Evolutionary conservation across 2,113 vertebrate genomes (phyloP).

Genomic region (Orthonyx spaldingii): DNA sequence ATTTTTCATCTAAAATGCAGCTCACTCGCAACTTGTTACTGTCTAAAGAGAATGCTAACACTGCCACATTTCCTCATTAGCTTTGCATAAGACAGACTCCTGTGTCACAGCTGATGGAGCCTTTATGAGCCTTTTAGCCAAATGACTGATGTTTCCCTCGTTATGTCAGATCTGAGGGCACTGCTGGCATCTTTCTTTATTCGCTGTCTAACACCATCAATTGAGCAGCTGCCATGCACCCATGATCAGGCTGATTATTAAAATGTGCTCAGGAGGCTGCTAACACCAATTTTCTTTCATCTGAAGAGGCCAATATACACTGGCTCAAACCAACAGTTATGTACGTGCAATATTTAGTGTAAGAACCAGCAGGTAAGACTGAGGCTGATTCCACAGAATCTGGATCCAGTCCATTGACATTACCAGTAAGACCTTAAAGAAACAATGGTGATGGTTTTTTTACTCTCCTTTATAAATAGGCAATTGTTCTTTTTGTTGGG

Average conservation of each 20-base stretch:
- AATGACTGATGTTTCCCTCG: constrained; percentile 78
- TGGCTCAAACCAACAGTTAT: constrained; percentile 50
- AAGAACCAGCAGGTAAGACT: constrained; percentile 50
- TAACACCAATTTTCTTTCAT: constrained; percentile 70
- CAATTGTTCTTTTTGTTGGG: not conserved
- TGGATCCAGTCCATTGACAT: not conserved
- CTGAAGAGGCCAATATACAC: constrained; percentile 68
- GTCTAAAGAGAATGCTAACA: constrained; percentile 67
- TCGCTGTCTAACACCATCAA: constrained; percentile 77
- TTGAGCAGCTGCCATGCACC: constrained; percentile 73
- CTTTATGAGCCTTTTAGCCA: constrained; percentile 79
- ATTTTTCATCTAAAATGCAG: constrained; percentile 64
- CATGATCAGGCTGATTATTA: constrained; percentile 77
- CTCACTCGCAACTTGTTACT: constrained; percentile 68
- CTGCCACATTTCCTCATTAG: constrained; percentile 76
- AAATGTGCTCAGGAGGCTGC: constrained; percentile 75
- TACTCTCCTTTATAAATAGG: not conserved
- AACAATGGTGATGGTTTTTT: not conserved
- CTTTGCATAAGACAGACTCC: constrained; percentile 69
- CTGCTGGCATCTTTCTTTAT: constrained; percentile 77
- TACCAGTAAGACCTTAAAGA: not conserved
- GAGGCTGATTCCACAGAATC: not conserved
- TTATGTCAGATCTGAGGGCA: constrained; percentile 78
- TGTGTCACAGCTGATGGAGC: constrained; percentile 75
- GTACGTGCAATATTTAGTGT: constrained; percentile 53